Evolutionary conservation across 2,888 invertebrate species (phyloP).

Genomic region (Amaurobius ferox): DNA sequence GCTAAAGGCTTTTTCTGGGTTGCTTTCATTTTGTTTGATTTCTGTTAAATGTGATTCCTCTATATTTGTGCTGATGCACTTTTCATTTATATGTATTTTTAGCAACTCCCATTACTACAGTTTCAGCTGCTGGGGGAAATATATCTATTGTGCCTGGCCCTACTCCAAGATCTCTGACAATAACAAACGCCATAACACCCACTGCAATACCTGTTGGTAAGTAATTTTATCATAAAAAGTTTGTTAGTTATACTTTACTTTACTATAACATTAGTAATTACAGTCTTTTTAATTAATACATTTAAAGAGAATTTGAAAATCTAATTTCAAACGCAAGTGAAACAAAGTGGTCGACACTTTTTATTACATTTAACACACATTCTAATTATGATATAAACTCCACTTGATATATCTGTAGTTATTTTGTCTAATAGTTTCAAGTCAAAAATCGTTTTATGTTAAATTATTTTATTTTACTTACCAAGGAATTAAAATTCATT

Average conservation of each 20-base stretch:
- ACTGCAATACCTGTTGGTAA: conserved; percentile 65
- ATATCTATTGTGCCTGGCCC: conserved; percentile 39
- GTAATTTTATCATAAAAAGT: neutral
- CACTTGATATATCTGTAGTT: too few species aligned
- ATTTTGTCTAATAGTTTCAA: too few species aligned
- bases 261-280: too few species aligned
- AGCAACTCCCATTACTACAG: conserved; percentile 51
- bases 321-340: too few species aligned
- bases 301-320: too few species aligned
- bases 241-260: conserved; percentile 69
- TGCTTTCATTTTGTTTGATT: neutral
- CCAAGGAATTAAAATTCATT: too few species aligned
- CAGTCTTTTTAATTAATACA: too few species aligned
- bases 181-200: conserved; percentile 25
- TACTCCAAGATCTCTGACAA: conserved; percentile 25
- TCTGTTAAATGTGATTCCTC: neutral
- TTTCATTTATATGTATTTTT: neutral
- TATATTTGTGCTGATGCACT: neutral
- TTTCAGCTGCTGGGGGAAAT: conserved; percentile 39
- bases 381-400: too few species aligned
- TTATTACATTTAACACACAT: too few species aligned
- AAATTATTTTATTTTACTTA: too few species aligned
- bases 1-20: neutral
- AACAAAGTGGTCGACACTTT: too few species aligned
- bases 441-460: too few species aligned